A percentile compares a stretch with the other conserved stretches of the same genome.
Evolutionary conservation across 2,888 invertebrate genomes (phyloP).

Genomic region (Diplazon laetatorius): DNA sequence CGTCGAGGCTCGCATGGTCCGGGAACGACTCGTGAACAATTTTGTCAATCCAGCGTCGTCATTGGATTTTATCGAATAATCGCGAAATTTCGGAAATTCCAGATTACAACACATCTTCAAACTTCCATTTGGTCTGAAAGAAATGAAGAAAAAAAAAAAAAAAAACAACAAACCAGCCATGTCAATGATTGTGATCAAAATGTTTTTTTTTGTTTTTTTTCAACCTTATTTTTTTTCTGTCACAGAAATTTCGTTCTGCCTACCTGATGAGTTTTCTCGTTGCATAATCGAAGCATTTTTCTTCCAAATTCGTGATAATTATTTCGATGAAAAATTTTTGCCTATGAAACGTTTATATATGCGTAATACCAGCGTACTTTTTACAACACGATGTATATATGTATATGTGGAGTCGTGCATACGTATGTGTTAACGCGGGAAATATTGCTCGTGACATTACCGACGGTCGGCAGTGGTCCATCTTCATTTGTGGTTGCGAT

Average conservation of each 20-base stretch:
- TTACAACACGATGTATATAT: constrained; percentile 1
- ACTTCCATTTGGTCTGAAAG: neutral
- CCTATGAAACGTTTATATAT: constrained; percentile 6
- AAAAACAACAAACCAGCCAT: constrained; percentile 16
- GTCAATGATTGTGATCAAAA: neutral
- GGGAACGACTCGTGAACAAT: neutral
- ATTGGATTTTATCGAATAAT: neutral
- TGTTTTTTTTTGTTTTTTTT: neutral
- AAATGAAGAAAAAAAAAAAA: too few species aligned
- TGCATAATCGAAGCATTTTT: neutral
- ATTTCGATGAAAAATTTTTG: neutral
- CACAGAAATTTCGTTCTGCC: neutral
- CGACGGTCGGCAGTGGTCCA: neutral
- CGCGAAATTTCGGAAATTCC: neutral
- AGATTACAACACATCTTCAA: constrained; percentile 1
- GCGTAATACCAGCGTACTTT: constrained; percentile 21
- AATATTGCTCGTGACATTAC: neutral
- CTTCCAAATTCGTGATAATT: neutral
- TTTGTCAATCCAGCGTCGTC: too few species aligned
- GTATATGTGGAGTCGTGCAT: neutral
- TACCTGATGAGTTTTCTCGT: neutral
- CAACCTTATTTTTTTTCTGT: too few species aligned
- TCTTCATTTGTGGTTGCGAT: too few species aligned
- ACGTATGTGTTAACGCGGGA: neutral
- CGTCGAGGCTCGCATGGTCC: constrained; percentile 11